A percentile compares a stretch with the other conserved stretches of the same genome.
Conservation (phyloP, 2,888 invertebrate genomes). For the Aquatica leii region DNA sequence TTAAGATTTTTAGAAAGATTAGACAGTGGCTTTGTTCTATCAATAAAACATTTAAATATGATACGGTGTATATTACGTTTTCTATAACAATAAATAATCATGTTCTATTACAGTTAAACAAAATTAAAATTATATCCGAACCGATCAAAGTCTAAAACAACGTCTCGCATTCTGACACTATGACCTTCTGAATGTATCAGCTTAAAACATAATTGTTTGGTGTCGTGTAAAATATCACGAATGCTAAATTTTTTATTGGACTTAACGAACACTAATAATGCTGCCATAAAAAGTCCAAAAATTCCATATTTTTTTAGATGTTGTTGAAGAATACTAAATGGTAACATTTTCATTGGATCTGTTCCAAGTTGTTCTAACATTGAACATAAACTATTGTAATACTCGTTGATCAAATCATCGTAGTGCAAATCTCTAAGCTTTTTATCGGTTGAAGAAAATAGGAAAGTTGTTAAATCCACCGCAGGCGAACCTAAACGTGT, state of each 20-base stretch:
- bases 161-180: constrained; percentile 21
- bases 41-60: no score
- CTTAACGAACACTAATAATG: constrained; percentile 34
- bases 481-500: constrained; percentile 45
- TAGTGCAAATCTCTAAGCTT: constrained; percentile 42
- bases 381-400: constrained; percentile 45
- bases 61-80: no score
- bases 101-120: no score
- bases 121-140: constrained; percentile 14
- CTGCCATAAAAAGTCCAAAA: constrained; percentile 45
- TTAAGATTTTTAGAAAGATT: no score
- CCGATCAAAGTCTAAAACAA: constrained; percentile 29
- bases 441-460: constrained; percentile 47
- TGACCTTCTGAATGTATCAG: neutral
- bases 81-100: no score
- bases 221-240: constrained; percentile 1
- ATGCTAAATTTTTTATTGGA: neutral
- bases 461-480: constrained; percentile 50
- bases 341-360: constrained; percentile 47
- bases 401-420: constrained; percentile 44
- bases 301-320: constrained; percentile 47
- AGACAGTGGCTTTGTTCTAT: no score
- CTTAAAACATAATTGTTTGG: neutral
- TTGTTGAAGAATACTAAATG: constrained; percentile 45
- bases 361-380: constrained; percentile 43